phyloP scores from a whole-genome alignment of 2,797 vertebrate genomes.

The Fundulus diaphanus region DNA sequence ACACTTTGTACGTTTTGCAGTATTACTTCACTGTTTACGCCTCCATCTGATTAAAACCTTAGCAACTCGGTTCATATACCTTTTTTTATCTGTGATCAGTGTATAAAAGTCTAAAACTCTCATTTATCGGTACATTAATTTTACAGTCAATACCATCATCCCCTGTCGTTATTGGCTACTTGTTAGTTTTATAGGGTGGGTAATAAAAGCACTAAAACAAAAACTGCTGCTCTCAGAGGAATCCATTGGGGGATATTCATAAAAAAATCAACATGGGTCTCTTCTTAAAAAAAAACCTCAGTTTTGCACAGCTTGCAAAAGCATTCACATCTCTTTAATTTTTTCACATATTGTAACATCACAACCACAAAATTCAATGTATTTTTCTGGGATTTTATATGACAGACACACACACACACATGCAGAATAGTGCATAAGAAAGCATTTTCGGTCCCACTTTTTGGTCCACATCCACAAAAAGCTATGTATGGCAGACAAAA shows the following conservation, averaged over 20 bases:
- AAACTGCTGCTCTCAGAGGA: slow-evolving; percentile 34
- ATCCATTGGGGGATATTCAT: slow-evolving; percentile 32
- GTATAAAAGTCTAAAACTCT: slow-evolving; percentile 47
- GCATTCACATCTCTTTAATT: neutral
- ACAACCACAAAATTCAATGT: too few species aligned
- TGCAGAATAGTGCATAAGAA: too few species aligned
- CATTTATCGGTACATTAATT: slow-evolving; percentile 56
- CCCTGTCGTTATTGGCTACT: slow-evolving; percentile 29
- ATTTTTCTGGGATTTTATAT: too few species aligned
- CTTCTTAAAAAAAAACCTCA: slow-evolving; percentile 41
- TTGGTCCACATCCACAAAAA: too few species aligned
- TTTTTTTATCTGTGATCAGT: slow-evolving; percentile 35
- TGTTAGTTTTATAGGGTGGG: slow-evolving; percentile 50
- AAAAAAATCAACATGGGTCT: slow-evolving; percentile 56
- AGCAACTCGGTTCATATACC: slow-evolving; percentile 34
- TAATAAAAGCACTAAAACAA: slow-evolving; percentile 46
- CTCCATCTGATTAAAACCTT: slow-evolving; percentile 30
- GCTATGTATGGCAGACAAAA: neutral
- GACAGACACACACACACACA: too few species aligned
- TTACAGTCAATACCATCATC: slow-evolving; percentile 42
- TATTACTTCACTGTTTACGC: slow-evolving; percentile 29
- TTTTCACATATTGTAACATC: too few species aligned
- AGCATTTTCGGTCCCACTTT: too few species aligned
- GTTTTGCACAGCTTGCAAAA: slow-evolving; percentile 43
- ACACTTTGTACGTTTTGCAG: slow-evolving; percentile 6